Evolutionary conservation across 2,888 invertebrate genomes (phyloP).

Genomic region (Meloe dianella): DNA sequence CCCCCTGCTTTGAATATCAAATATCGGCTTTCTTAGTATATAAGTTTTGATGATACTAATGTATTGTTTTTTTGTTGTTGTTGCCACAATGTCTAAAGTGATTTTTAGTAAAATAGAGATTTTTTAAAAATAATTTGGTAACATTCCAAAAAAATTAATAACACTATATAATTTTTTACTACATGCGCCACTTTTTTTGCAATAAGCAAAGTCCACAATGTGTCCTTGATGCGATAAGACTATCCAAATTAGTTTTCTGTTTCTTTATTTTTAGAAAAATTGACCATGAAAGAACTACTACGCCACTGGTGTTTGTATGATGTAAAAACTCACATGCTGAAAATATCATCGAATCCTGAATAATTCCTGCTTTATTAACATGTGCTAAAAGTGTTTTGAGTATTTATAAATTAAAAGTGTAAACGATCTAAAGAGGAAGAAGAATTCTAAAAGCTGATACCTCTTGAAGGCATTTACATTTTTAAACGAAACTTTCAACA

Average conservation of each 20-base stretch:
- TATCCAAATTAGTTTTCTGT: background rate
- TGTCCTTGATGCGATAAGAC: background rate
- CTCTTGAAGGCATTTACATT: background rate
- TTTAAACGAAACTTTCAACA: background rate
- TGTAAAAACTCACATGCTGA: slow-evolving; percentile 1
- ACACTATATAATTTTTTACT: background rate
- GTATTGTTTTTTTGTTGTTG: slow-evolving; percentile 13
- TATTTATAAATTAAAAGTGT: slow-evolving; percentile 10
- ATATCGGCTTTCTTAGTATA: slow-evolving; percentile 17
- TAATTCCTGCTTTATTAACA: slow-evolving; percentile 7
- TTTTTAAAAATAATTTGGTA: background rate
- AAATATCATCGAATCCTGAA: slow-evolving; percentile 4
- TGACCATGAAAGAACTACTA: background rate
- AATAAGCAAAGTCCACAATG: background rate
- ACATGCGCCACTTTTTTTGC: background rate
- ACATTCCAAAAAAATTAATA: background rate
- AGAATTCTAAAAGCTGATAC: background rate
- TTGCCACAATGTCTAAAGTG: background rate
- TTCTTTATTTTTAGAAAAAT: no score
- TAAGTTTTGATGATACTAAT: background rate
- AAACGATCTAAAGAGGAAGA: slow-evolving; percentile 10
- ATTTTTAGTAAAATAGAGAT: background rate
- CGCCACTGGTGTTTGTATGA: background rate
- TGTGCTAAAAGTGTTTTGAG: slow-evolving; percentile 9
- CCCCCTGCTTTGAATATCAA: slow-evolving; percentile 34